Evolutionary conservation across 2,113 vertebrate species (phyloP).

Genomic region (Panthera uncia): DNA sequence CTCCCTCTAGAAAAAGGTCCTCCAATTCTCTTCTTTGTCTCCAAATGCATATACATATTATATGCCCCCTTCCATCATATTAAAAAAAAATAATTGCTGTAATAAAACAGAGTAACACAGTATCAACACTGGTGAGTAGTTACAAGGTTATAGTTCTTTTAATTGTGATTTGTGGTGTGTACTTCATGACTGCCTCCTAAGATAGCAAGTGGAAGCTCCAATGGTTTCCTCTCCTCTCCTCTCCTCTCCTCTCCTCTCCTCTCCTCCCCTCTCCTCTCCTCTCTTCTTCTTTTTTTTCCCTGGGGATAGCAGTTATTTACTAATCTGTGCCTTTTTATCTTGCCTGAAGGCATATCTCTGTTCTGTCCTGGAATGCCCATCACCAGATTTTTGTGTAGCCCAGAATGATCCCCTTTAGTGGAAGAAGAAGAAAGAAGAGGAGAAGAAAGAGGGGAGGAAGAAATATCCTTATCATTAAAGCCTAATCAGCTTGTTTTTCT

Average conservation of each 20-base stretch:
- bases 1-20: not conserved
- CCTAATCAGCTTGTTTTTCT: not conserved
- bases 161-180: constrained; percentile 5
- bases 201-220: not conserved
- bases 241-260: too few relatives aligned
- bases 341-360: not conserved
- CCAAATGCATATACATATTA: not conserved
- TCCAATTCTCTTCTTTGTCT: not conserved
- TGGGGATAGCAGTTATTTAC: not conserved
- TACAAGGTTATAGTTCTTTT: not conserved
- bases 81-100: not conserved
- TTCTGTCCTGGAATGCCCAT: too few relatives aligned
- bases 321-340: not conserved
- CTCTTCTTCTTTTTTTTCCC: not conserved
- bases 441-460: not conserved
- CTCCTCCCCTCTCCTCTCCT: not conserved
- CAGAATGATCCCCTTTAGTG: not conserved
- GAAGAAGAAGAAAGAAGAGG: not conserved
- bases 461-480: not conserved
- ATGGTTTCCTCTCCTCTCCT: not conserved
- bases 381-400: not conserved
- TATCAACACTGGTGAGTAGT: not conserved
- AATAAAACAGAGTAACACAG: not conserved
- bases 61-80: not conserved
- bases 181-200: not conserved